These are phyloP conservation scores for Mallateleia sp. DNA, from an alignment of 2,888 invertebrate species.

Conservation along the genomic window DNA sequence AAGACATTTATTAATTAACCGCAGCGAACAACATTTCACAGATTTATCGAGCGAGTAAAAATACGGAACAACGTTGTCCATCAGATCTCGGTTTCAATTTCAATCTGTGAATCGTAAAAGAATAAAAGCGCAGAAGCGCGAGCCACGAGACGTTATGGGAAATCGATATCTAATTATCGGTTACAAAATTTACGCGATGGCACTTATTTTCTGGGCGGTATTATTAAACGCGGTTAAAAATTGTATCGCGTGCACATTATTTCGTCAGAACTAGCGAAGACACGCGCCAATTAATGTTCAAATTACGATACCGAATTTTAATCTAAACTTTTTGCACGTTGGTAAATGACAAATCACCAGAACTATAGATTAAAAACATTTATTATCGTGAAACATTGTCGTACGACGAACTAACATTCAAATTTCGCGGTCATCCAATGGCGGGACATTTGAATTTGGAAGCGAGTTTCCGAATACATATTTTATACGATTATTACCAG, in stretches of 20 bases:
- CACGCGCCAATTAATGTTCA: not conserved
- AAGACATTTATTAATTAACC: conserved; percentile 33
- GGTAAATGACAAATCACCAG: no score
- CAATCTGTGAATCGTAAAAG: conserved; percentile 33
- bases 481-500: not conserved
- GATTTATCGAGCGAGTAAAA: conserved; percentile 16
- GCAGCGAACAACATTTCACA: conserved; percentile 12
- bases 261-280: not conserved
- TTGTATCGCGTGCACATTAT: not conserved
- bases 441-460: no score
- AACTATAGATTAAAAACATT: no score
- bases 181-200: conserved; percentile 16
- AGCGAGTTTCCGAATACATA: no score
- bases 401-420: not conserved
- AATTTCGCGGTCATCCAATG: no score
- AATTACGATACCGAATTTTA: no score
- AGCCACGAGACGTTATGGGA: conserved; percentile 13
- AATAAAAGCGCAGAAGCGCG: conserved; percentile 21
- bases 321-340: no score
- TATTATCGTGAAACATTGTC: no score
- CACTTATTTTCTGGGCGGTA: not conserved
- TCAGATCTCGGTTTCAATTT: conserved; percentile 28
- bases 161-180: conserved; percentile 80
- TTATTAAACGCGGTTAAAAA: not conserved
- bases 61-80: conserved; percentile 6